Conservation (phyloP, 2,113 vertebrate species). For the Canis aureus region DNA sequence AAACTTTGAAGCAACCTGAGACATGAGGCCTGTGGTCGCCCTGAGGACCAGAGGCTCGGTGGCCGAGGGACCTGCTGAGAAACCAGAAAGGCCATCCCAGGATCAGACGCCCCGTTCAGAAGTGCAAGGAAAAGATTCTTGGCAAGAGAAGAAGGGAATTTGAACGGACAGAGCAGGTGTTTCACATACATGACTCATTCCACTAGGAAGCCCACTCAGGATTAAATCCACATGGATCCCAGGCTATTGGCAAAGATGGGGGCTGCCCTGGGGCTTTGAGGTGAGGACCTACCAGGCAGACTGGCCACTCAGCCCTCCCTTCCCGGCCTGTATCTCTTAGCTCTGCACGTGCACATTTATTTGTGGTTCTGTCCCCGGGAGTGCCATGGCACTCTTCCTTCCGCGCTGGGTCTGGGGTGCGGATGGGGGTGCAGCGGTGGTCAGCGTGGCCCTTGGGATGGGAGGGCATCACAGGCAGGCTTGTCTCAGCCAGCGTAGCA, state of each 20-base stretch:
- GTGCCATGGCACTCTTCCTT: rapidly evolving
- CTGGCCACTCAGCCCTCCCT: rapidly evolving
- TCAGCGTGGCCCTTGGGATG: rapidly evolving
- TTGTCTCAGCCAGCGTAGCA: no score
- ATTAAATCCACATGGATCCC: neutral
- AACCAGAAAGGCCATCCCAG: rapidly evolving
- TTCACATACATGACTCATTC: neutral
- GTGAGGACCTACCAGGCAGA: neutral
- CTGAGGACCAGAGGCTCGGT: neutral
- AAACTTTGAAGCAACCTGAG: neutral
- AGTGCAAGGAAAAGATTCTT: neutral
- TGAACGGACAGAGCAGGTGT: neutral
- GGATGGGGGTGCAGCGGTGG: rapidly evolving
- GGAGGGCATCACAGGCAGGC: no score
- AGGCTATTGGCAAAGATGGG: neutral
- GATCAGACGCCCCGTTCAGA: neutral
- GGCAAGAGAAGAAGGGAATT: neutral
- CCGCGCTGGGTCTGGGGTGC: neutral
- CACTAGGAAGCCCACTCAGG: neutral
- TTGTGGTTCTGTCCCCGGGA: rapidly evolving
- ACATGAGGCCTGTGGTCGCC: neutral
- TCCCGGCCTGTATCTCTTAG: rapidly evolving
- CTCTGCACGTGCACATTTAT: rapidly evolving
- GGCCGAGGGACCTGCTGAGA: no score
- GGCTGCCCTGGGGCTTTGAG: neutral